Percentiles rank a stretch among this genome's conserved stretches.
These are phyloP conservation scores for Rhinella marina DNA, from an alignment of 2,797 vertebrate species.

Conservation along the genomic window DNA sequence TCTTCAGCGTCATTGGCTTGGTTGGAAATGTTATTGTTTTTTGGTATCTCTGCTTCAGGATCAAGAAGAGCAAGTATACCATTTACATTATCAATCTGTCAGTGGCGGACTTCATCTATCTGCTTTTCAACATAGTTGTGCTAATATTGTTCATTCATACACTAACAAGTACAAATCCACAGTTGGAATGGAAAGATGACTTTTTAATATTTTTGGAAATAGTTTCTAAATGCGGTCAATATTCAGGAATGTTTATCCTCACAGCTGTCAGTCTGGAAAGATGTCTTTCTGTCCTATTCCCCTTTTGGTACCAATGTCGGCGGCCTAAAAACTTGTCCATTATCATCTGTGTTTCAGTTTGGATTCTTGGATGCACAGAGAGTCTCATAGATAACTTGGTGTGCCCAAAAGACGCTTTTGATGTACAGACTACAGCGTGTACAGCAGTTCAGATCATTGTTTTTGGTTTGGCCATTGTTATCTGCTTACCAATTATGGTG, in stretches of 20 bases:
- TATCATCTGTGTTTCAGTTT: conserved; percentile 35
- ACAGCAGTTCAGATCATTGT: conserved; percentile 38
- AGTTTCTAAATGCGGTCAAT: conserved; percentile 21
- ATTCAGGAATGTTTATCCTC: conserved; percentile 61
- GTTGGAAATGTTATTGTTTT: conserved; percentile 61
- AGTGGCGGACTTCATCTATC: conserved; percentile 44
- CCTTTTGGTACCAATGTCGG: conserved; percentile 64
- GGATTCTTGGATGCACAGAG: conserved; percentile 57
- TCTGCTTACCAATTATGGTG: conserved; percentile 51
- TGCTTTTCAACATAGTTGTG: conserved; percentile 11
- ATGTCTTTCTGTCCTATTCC: conserved; percentile 64
- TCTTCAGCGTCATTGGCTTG: conserved; percentile 47
- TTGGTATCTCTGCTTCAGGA: conserved; percentile 61
- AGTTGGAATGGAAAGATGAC: neutral
- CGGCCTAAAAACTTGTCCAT: conserved; percentile 47
- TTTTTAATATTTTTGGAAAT: conserved; percentile 22
- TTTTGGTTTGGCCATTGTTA: conserved; percentile 14
- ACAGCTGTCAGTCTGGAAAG: conserved; percentile 66
- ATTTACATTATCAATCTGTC: conserved; percentile 64
- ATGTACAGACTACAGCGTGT: neutral
- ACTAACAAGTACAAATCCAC: neutral
- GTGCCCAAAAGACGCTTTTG: neutral
- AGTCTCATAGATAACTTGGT: conserved; percentile 49
- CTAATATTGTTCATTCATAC: conserved; percentile 18
- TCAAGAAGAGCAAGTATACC: conserved; percentile 60